These are phyloP conservation scores for Heliothis peltigera DNA, from an alignment of 2,888 invertebrate species.

Conservation along the genomic window DNA sequence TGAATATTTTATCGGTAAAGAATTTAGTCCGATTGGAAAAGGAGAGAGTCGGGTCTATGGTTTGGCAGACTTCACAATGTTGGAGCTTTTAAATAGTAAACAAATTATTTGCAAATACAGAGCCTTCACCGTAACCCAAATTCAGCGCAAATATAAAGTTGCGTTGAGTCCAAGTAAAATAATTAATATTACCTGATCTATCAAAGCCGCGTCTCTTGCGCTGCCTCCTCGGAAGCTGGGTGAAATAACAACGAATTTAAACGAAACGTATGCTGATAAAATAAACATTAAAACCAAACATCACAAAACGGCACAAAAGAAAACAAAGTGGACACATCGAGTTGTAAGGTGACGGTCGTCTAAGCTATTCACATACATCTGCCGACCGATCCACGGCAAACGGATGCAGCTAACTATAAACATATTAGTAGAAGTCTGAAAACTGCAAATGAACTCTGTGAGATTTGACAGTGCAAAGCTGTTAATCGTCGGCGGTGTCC, in stretches of 20 bases:
- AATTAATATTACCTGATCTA: slow-evolving; percentile 88
- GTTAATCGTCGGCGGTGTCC: slow-evolving; percentile 69
- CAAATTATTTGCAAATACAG: slow-evolving; percentile 23
- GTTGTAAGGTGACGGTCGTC: slow-evolving; percentile 66
- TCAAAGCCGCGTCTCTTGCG: slow-evolving; percentile 90
- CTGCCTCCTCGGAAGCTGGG: slow-evolving; percentile 90
- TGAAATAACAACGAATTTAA: slow-evolving; percentile 89
- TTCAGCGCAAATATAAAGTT: slow-evolving; percentile 67
- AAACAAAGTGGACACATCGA: slow-evolving; percentile 75
- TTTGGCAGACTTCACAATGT: slow-evolving; percentile 41
- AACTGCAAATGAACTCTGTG: slow-evolving; percentile 88
- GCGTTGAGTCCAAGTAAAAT: slow-evolving; percentile 84
- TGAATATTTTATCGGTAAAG: slow-evolving; percentile 25
- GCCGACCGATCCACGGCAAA: slow-evolving; percentile 72
- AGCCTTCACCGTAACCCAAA: slow-evolving; percentile 70
- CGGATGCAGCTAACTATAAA: slow-evolving; percentile 77
- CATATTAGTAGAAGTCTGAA: slow-evolving; percentile 85
- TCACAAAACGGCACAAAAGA: slow-evolving; percentile 88
- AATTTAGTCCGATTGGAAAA: slow-evolving; percentile 19
- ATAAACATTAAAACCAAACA: slow-evolving; percentile 87
- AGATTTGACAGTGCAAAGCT: slow-evolving; percentile 86
- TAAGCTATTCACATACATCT: slow-evolving; percentile 46
- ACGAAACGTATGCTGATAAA: slow-evolving; percentile 86
- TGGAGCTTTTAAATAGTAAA: slow-evolving; percentile 51
- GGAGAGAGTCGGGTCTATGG: slow-evolving; percentile 9